These are phyloP conservation scores for Xiphorhynchus elegans DNA, from an alignment of 2,113 vertebrate species.

Conservation along the genomic window DNA sequence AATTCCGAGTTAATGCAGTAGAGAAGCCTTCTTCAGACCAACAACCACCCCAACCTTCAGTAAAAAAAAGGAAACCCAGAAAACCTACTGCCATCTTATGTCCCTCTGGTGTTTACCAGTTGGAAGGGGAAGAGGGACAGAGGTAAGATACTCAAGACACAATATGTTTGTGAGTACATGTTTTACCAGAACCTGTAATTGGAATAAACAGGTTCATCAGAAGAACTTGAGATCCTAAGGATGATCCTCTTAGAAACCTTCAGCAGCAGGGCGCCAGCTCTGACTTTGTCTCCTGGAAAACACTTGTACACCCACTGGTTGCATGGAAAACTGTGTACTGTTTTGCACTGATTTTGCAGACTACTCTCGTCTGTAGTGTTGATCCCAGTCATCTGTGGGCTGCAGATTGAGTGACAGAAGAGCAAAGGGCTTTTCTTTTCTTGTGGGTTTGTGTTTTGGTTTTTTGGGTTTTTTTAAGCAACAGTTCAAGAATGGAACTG, in stretches of 20 bases:
- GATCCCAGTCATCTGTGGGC: background rate
- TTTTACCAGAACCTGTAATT: background rate
- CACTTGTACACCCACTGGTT: background rate
- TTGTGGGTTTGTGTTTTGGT: background rate
- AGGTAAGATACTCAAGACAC: background rate
- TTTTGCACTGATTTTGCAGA: background rate
- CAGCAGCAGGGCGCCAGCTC: background rate
- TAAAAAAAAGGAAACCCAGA: background rate
- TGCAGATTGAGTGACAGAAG: background rate
- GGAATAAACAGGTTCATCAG: background rate
- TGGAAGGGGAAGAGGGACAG: background rate
- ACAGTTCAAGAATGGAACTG: background rate
- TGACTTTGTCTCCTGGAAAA: background rate
- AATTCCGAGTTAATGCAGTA: background rate
- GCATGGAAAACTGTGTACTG: background rate
- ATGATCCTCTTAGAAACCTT: background rate
- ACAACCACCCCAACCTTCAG: background rate
- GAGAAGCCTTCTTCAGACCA: background rate
- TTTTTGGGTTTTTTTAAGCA: background rate
- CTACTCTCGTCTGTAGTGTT: background rate
- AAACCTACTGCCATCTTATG: conserved; percentile 45
- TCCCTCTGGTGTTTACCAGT: background rate
- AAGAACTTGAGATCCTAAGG: background rate
- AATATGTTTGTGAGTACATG: background rate
- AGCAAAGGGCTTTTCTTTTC: background rate